These are phyloP conservation scores for Euzetes globulus DNA, from an alignment of 2,888 invertebrate species.

Conservation along the genomic window DNA sequence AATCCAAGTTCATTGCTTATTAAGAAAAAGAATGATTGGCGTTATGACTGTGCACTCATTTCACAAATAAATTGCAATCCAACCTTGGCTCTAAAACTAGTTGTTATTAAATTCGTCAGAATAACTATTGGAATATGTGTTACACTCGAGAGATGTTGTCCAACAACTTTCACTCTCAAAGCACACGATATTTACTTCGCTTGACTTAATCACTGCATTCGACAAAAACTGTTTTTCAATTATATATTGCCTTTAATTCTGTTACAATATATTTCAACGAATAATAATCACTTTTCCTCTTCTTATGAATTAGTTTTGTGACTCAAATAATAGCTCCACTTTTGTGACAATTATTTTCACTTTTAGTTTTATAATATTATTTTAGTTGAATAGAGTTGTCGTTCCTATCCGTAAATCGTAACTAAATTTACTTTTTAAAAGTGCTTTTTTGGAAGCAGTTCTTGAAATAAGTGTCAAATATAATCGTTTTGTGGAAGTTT, in stretches of 20 bases:
- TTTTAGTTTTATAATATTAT: too few species aligned
- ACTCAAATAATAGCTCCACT: too few species aligned
- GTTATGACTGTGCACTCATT: too few species aligned
- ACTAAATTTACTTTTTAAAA: too few species aligned
- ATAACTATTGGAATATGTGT: background rate
- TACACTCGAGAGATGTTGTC: background rate
- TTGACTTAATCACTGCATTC: background rate
- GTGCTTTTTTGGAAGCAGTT: too few species aligned
- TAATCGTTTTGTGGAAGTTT: too few species aligned
- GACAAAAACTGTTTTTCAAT: background rate
- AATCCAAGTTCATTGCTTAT: constrained; percentile 22
- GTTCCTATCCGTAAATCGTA: too few species aligned
- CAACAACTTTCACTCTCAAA: background rate
- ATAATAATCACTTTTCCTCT: background rate
- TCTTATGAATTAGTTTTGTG: background rate
- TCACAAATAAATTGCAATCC: background rate
- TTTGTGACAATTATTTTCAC: too few species aligned
- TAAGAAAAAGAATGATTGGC: background rate
- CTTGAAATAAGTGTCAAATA: too few species aligned
- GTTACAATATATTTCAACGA: background rate
- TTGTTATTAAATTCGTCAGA: background rate
- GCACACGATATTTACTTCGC: background rate
- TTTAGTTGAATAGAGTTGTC: too few species aligned
- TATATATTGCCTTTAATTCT: background rate
- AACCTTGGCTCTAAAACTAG: constrained; percentile 12